phyloP scores from a whole-genome alignment of 2,888 invertebrate species.

The Teleogryllus oceanicus region DNA sequence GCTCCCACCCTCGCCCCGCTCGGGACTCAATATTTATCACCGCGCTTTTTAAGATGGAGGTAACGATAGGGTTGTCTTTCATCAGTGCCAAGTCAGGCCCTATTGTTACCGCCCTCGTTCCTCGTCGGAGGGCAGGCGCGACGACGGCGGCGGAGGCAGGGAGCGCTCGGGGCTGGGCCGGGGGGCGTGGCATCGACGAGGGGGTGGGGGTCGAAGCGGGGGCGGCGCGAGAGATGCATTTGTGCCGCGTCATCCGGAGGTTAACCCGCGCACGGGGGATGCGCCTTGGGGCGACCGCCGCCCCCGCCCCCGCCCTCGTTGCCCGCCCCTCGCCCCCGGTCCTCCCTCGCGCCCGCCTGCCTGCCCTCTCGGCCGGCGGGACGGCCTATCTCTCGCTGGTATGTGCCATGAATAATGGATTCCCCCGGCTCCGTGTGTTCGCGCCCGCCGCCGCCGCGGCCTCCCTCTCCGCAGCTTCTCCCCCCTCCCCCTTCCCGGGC shows the following conservation, averaged over 20 bases:
- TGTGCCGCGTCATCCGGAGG: slow-evolving; percentile 8
- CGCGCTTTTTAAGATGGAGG: slow-evolving; percentile 7
- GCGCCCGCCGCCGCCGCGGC: neutral
- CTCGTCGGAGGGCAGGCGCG: neutral
- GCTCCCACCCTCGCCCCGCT: too few relatives aligned
- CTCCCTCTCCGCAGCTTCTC: neutral
- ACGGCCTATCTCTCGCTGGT: slow-evolving; percentile 18
- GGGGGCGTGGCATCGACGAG: neutral
- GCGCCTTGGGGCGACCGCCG: neutral
- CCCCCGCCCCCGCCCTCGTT: neutral
- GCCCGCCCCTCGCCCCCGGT: neutral
- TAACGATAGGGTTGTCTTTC: slow-evolving; percentile 18
- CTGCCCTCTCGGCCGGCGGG: neutral
- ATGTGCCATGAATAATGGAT: slow-evolving; percentile 18
- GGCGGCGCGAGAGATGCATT: slow-evolving; percentile 8
- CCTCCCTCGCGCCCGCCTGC: neutral
- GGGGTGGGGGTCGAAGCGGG: neutral
- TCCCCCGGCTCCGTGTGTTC: slow-evolving; percentile 6
- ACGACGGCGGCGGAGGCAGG: neutral
- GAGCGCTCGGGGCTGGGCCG: neutral
- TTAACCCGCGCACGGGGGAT: slow-evolving; percentile 1
- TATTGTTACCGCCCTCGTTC: slow-evolving; percentile 8
- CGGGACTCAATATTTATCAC: neutral
- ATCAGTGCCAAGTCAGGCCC: slow-evolving; percentile 18
- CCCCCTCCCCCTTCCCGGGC: neutral